A percentile compares a stretch with the other conserved stretches of the same genome.
Conservation (phyloP, 2,888 invertebrate genomes). For the Dicranocentrus wangi region DNA sequence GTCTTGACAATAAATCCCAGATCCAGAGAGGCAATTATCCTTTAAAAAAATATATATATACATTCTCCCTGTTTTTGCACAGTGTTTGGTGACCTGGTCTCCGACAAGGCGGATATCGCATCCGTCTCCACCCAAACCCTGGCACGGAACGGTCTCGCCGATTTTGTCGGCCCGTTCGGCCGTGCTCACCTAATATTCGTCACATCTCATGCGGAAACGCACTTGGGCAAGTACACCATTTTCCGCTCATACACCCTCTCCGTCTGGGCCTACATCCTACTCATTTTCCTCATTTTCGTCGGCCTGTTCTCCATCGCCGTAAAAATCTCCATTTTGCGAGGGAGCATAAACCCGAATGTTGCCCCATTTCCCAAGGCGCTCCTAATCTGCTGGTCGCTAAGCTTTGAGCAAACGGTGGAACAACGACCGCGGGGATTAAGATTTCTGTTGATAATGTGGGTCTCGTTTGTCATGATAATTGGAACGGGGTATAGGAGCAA, state of each 20-base stretch:
- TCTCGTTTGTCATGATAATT: slow-evolving; percentile 61
- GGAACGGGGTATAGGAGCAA: slow-evolving; percentile 67
- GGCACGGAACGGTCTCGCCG: slow-evolving; percentile 47
- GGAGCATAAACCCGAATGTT: not conserved
- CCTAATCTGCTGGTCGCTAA: slow-evolving; percentile 12
- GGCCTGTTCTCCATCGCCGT: slow-evolving; percentile 25
- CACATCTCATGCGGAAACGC: slow-evolving; percentile 27
- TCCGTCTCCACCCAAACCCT: slow-evolving; percentile 58
- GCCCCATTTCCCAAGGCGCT: not conserved
- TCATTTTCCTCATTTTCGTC: slow-evolving; percentile 32
- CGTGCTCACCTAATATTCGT: slow-evolving; percentile 47
- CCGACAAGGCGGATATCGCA: slow-evolving; percentile 54
- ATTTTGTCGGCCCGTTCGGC: slow-evolving; percentile 56
- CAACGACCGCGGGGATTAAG: slow-evolving; percentile 38
- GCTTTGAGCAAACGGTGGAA: slow-evolving; percentile 49
- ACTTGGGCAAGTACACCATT: slow-evolving; percentile 42
- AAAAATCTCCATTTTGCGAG: not conserved
- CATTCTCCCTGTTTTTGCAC: not conserved
- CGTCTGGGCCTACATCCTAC: slow-evolving; percentile 52
- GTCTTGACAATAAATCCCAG: not conserved
- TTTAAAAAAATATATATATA: too few relatives aligned
- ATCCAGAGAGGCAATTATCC: too few relatives aligned
- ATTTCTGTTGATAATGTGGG: slow-evolving; percentile 51
- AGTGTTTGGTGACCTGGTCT: slow-evolving; percentile 59
- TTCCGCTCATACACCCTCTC: slow-evolving; percentile 40